phyloP scores from a whole-genome alignment of 2,888 invertebrate species.

The Tenthredo amoena region DNA sequence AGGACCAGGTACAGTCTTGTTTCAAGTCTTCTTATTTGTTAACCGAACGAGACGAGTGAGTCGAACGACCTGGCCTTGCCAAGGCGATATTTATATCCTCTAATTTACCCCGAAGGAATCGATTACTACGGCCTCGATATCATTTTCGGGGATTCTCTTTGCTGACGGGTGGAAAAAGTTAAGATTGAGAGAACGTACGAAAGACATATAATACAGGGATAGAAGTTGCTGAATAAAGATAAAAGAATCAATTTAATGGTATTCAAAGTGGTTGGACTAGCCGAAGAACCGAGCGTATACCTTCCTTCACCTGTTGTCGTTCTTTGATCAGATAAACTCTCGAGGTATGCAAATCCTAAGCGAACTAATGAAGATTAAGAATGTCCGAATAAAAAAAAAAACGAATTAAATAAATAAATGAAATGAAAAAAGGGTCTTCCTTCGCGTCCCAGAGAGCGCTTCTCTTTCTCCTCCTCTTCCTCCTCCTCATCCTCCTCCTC shows the following conservation, averaged over 20 bases:
- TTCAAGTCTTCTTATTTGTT: constrained; percentile 37
- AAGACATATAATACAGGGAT: background rate
- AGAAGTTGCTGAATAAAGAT: background rate
- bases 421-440: constrained; percentile 36
- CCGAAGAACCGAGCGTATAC: constrained; percentile 1
- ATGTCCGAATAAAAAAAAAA: constrained; percentile 66
- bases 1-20: constrained; percentile 15
- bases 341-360: constrained; percentile 75
- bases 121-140: too few species aligned
- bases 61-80: constrained; percentile 2
- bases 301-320: constrained; percentile 67
- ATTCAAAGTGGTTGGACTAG: constrained; percentile 37
- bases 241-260: constrained; percentile 31
- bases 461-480: background rate
- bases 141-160: background rate
- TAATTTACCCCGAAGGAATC: background rate
- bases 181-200: too few species aligned
- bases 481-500: background rate
- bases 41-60: background rate
- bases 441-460: background rate
- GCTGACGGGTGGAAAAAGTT: background rate
- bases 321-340: constrained; percentile 74
- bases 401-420: constrained; percentile 35
- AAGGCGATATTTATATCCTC: background rate
- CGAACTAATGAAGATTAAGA: constrained; percentile 77